These are phyloP conservation scores for Neosalanx taihuensis DNA, from an alignment of 2,797 vertebrate species.

Conservation along the genomic window DNA sequence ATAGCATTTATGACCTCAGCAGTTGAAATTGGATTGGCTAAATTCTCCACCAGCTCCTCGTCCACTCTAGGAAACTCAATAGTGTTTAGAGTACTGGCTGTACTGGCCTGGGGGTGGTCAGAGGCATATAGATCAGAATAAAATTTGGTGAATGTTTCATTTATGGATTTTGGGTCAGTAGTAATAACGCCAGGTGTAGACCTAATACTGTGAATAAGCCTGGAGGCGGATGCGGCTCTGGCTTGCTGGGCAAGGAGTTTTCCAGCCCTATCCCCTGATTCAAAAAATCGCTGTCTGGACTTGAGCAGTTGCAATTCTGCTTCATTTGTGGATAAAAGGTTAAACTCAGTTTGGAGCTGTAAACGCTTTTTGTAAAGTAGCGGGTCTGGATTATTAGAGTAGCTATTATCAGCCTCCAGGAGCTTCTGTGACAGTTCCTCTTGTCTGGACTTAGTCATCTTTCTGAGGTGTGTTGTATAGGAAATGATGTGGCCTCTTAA, in stretches of 20 bases:
- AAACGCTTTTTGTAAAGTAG: not conserved
- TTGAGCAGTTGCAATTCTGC: not conserved
- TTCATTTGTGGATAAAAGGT: slow-evolving; percentile 13
- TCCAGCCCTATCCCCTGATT: slow-evolving; percentile 3
- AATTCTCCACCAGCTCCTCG: not conserved
- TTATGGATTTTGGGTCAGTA: slow-evolving; percentile 6
- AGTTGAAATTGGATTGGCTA: not conserved
- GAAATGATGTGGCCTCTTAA: slow-evolving; percentile 1
- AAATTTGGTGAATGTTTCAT: slow-evolving; percentile 6
- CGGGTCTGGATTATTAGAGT: not conserved
- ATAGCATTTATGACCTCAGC: slow-evolving; percentile 2
- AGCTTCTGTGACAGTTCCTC: no score
- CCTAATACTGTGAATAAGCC: slow-evolving; percentile 5
- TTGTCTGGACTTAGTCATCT: not conserved
- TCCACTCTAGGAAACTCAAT: not conserved
- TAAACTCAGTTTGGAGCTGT: slow-evolving; percentile 12
- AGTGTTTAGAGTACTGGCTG: slow-evolving; percentile 12
- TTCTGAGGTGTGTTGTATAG: not conserved
- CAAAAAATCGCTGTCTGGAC: slow-evolving; percentile 7
- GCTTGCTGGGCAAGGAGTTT: slow-evolving; percentile 14
- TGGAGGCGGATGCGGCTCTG: slow-evolving; percentile 7
- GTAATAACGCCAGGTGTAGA: slow-evolving; percentile 1
- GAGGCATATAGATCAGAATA: slow-evolving; percentile 12
- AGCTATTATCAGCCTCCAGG: no score
- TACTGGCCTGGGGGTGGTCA: slow-evolving; percentile 6